phyloP scores from a whole-genome alignment of 2,113 vertebrate species.

The Hassar affinis region DNA sequence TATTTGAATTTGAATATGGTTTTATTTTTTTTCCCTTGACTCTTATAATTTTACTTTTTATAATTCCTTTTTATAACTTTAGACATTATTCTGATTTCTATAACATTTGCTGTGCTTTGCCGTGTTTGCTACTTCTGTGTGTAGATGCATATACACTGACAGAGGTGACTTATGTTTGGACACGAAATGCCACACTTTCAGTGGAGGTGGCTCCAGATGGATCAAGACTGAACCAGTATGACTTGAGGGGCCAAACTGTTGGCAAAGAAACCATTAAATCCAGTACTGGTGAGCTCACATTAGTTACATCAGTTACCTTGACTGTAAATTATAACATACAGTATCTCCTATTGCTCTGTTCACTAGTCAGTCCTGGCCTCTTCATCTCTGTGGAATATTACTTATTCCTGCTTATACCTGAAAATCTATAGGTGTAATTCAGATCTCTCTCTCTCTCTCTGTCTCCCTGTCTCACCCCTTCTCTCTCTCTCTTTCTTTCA shows the following conservation, averaged over 20 bases:
- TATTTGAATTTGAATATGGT: not conserved
- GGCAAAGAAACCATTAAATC: conserved; percentile 91
- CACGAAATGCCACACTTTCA: conserved; percentile 85
- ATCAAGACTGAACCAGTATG: conserved; percentile 92
- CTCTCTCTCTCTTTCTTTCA: not conserved
- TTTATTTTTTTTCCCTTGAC: not conserved
- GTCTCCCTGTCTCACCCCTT: not conserved
- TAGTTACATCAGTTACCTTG: not conserved
- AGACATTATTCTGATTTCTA: not conserved
- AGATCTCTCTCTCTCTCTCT: not conserved
- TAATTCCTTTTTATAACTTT: not conserved
- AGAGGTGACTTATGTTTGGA: conserved; percentile 95
- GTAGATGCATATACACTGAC: conserved; percentile 91
- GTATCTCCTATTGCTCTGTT: not conserved
- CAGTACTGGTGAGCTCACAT: conserved; percentile 82
- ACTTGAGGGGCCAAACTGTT: conserved; percentile 86
- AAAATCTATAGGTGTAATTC: not conserved
- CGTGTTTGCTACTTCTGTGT: not conserved
- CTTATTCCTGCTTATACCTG: not conserved
- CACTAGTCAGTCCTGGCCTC: not conserved
- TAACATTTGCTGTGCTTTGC: not conserved
- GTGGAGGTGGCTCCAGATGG: conserved; percentile 91
- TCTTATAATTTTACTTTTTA: not conserved
- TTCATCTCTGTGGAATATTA: not conserved
- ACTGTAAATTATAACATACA: not conserved